phyloP scores from a whole-genome alignment of 2,113 vertebrate genomes.

The Heteronetta atricapilla region DNA sequence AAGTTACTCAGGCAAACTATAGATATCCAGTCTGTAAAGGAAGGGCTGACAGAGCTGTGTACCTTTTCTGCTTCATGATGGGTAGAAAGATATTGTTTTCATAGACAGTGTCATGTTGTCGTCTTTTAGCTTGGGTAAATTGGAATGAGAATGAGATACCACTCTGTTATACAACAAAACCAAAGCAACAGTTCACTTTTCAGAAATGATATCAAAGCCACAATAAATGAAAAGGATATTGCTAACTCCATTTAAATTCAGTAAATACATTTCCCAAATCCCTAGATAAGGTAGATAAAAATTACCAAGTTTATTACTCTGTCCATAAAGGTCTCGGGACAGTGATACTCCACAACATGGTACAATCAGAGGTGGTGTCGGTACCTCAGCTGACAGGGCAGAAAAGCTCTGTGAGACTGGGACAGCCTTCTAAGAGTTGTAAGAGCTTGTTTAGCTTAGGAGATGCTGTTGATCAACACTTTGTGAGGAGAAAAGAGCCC shows the following conservation, averaged over 20 bases:
- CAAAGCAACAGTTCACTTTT: background rate
- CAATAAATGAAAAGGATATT: background rate
- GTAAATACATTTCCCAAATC: background rate
- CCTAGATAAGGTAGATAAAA: background rate
- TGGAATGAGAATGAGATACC: background rate
- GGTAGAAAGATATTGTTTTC: background rate
- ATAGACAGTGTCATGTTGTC: background rate
- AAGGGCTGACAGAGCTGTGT: background rate
- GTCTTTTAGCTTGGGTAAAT: background rate
- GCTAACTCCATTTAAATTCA: background rate
- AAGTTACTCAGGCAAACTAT: background rate
- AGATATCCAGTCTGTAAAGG: background rate
- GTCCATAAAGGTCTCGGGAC: rapidly evolving
- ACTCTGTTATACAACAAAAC: background rate
- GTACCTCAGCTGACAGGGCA: background rate
- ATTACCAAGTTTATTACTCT: background rate
- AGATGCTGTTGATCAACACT: background rate
- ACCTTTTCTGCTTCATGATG: background rate
- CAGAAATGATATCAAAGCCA: background rate
- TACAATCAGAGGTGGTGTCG: background rate
- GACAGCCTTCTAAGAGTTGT: background rate
- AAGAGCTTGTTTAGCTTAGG: background rate
- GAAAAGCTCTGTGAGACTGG: background rate
- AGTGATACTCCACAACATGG: rapidly evolving
- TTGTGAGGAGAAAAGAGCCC: background rate